Base-by-base conservation (phyloP, 2,797 vertebrate genomes). In the Allenopithecus nigroviridis region DNA sequence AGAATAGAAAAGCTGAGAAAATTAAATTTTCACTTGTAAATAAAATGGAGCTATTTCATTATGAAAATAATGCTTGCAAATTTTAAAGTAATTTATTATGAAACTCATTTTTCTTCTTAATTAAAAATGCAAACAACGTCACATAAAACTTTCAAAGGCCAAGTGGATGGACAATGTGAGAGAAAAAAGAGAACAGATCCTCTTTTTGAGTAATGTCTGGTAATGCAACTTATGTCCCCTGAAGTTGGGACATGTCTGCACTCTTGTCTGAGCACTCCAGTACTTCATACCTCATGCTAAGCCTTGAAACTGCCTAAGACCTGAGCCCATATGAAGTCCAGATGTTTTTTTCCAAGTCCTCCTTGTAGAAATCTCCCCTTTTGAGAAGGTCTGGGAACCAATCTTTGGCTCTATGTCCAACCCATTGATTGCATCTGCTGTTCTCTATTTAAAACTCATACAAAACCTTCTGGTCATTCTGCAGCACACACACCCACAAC, bases 121-220 rank as follows among this genome's bases (percentile, higher is more conserved):
- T 97, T 90, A 96, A 97, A 96, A 95, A 93, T 19, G 19, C 75
- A 95, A 85, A 96, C 78, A 94, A 95, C 68, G 55, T 64, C 84
- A 96, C 76, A 83, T 50, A 26, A 81, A 80, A 93, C 81, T 93
- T 68, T 57, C 50, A 95, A 84, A 89, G 59, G 57, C 36, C 76
- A 91, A 76, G 39, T 76, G 48, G 10, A 96, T 46, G 41, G 72
- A 89, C 30, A 91, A 72, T 28, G 22, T 57, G 41, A 93, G 33
- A 72, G 1, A 17, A 78, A 64, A 68, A 53, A 72, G 33, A 91
- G 26, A 50, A 46, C 33, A 55, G 22, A 70, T 11, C 22, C 19
- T 92, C 53, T 61, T 75, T 76, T 46, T 26, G 48, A 72, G 81
- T 19, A 79, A 39, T 30, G 55, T 76, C 36, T 94, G 68, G 41